These are phyloP conservation scores for Arvicanthis niloticus DNA, from an alignment of 2,113 vertebrate genomes.

Conservation along the genomic window DNA sequence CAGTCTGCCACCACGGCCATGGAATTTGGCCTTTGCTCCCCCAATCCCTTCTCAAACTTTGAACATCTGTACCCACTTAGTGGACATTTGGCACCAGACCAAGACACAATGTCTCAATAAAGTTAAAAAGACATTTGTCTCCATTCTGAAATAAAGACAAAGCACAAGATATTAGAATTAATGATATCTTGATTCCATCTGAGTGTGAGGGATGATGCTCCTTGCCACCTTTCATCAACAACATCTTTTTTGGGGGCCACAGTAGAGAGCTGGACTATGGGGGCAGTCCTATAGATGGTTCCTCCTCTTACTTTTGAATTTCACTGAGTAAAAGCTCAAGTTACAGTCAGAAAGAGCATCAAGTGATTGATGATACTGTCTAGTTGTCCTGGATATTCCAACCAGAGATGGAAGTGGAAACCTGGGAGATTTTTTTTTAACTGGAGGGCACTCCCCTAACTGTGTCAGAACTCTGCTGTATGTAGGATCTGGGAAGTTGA, in stretches of 20 bases:
- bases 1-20: conserved; percentile 7
- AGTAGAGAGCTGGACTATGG: background rate
- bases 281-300: conserved; percentile 15
- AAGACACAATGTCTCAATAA: background rate
- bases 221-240: conserved; percentile 40
- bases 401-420: background rate
- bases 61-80: conserved; percentile 61
- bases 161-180: conserved; percentile 8
- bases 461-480: background rate
- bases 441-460: background rate
- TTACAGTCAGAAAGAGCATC: background rate
- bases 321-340: conserved; percentile 29
- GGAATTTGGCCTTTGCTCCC: conserved; percentile 2
- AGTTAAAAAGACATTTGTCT: conserved; percentile 41
- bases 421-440: background rate
- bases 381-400: background rate
- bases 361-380: background rate
- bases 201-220: background rate
- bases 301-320: conserved; percentile 11
- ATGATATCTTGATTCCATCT: conserved; percentile 27
- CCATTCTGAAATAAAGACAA: conserved; percentile 49
- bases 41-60: background rate
- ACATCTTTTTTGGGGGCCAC: background rate
- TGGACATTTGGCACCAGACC: background rate
- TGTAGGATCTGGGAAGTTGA: background rate